Evolutionary conservation across 2,797 vertebrate species (phyloP).

Genomic region (Arnoldichthys spilopterus): DNA sequence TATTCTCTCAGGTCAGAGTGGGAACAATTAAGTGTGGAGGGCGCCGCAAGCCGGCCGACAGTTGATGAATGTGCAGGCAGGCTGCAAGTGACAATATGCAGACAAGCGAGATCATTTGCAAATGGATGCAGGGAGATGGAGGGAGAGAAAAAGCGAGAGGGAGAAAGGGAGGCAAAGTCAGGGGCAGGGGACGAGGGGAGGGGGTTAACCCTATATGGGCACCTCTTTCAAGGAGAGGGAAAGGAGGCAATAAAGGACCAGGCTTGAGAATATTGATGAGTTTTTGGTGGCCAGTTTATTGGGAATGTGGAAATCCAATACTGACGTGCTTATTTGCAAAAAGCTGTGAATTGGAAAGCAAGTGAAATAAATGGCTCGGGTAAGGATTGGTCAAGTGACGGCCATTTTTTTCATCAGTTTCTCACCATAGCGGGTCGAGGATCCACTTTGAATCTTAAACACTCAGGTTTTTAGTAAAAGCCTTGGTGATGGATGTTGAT

Average conservation of each 20-base stretch:
- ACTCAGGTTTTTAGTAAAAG: constrained; percentile 1
- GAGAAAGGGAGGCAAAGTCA: constrained; percentile 59
- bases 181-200: constrained; percentile 47
- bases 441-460: constrained; percentile 21
- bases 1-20: constrained; percentile 85
- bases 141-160: constrained; percentile 60
- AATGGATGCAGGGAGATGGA: constrained; percentile 79
- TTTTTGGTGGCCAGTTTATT: constrained; percentile 26
- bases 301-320: constrained; percentile 27
- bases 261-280: constrained; percentile 29
- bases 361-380: constrained; percentile 29
- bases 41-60: constrained; percentile 75
- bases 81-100: constrained; percentile 90
- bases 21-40: constrained; percentile 88
- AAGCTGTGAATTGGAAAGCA: constrained; percentile 19
- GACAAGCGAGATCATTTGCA: constrained; percentile 92
- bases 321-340: constrained; percentile 21
- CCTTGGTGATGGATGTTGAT: neutral
- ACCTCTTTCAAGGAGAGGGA: constrained; percentile 60
- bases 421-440: neutral
- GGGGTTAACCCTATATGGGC: constrained; percentile 71
- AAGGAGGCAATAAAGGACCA: constrained; percentile 32
- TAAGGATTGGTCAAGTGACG: constrained; percentile 19
- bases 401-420: constrained; percentile 3
- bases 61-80: constrained; percentile 90